phyloP scores from a whole-genome alignment of 2,797 vertebrate genomes.

The Chaunax sp. region DNA sequence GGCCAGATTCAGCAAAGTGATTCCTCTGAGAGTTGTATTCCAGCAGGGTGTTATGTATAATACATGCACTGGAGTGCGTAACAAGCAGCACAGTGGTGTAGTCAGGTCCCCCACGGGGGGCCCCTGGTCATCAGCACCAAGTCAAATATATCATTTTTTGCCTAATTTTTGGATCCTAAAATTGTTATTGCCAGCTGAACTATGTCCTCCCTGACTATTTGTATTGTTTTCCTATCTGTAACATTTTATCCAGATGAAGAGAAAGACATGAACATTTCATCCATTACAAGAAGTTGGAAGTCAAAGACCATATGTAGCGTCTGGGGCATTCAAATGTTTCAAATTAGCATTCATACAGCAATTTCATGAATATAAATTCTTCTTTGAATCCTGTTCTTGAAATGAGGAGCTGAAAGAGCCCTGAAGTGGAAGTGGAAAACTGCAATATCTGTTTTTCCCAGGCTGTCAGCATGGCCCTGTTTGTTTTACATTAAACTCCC shows the following conservation, averaged over 20 bases:
- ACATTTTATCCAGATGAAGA: conserved; percentile 42
- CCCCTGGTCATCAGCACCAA: conserved; percentile 63
- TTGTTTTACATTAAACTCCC: conserved; percentile 85
- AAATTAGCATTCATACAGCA: conserved; percentile 47
- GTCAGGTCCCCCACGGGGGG: conserved; percentile 60
- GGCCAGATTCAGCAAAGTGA: conserved; percentile 58
- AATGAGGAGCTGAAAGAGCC: conserved; percentile 57
- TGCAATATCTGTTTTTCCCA: conserved; percentile 79
- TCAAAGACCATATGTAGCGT: conserved; percentile 45
- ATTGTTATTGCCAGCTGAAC: conserved; percentile 26
- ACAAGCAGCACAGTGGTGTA: conserved; percentile 67
- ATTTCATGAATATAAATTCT: conserved; percentile 65
- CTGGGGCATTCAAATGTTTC: conserved; percentile 50
- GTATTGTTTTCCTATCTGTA: conserved; percentile 12
- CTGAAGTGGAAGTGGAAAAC: conserved; percentile 65
- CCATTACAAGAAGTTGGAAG: conserved; percentile 25
- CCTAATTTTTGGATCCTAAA: conserved; percentile 35
- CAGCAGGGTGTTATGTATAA: conserved; percentile 75
- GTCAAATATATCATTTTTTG: conserved; percentile 22
- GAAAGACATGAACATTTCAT: conserved; percentile 7
- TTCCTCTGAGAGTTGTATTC: conserved; percentile 68
- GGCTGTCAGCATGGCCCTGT: conserved; percentile 78
- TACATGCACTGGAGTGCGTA: conserved; percentile 71
- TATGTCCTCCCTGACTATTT: conserved; percentile 12
- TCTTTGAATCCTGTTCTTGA: conserved; percentile 54